Evolutionary conservation across 2,888 invertebrate species (phyloP), one percentile per base, ranked within the genome.

Genomic region (Malthinus flaveolus): DNA sequence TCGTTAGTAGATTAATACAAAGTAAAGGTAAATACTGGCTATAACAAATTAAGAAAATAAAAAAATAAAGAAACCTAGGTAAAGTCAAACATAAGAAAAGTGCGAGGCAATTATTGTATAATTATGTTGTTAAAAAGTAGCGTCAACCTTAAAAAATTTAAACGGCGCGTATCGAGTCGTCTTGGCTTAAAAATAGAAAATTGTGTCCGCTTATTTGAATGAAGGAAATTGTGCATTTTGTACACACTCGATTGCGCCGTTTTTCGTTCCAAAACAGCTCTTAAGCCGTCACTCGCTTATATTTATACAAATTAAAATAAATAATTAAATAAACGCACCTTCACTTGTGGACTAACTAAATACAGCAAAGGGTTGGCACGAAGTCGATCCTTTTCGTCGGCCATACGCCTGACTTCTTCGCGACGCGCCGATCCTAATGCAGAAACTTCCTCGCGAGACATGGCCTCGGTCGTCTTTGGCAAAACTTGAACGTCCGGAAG

Each of bases 381-480:
- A 71, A 95, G 87, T 79, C 93, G 87, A 81, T 97, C 96, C 67
- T 90, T 86, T 81, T 95, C 93, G 78, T 96, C 94, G 74, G 89
- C 86, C 82, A 93, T 91, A 70, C 93, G 86, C 74, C 97, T 88
- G 68, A 97, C 86, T 79, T 97, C 97, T 81, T 97, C 97, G 68
- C 99, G 87, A 66, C 97, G 87, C 69, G 94, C 93, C 64, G 95
- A 94, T 72, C 96, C 96, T 74, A 99, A 85, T 65, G 90, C 88
- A 65, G 96, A 95, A 49, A 96, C 96, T 81, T 98, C 97, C 79
- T 97, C 96, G 56, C 97, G 87, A 51, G 95, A 90, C 90, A 97
- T 93, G 68, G 88, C 88, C 68, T 90, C 88, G 56, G 89, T 86
- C 68, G 89, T 86, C 59, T 89, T 87, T 56, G 93, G 90, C 78